A percentile compares a stretch with the other conserved stretches of the same genome.
phyloP scores from a whole-genome alignment of 2,797 vertebrate species.

The Tokudaia muenninki region DNA sequence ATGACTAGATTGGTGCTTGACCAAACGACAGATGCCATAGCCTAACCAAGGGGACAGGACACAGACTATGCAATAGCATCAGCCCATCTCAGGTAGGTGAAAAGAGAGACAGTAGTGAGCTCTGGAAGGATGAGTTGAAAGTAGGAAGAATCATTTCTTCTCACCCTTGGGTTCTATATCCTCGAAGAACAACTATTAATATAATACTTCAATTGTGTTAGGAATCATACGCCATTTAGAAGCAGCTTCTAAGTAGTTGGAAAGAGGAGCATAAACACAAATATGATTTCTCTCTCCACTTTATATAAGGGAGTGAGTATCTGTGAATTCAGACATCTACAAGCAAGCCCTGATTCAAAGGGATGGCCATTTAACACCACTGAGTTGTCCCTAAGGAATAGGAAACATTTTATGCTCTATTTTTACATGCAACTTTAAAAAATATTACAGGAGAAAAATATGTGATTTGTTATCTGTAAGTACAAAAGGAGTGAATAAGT shows the following conservation, averaged over 20 bases:
- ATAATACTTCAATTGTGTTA: not conserved
- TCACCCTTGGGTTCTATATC: not conserved
- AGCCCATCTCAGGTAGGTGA: not conserved
- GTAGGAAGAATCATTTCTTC: not conserved
- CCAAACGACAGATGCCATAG: not conserved
- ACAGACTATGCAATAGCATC: not conserved
- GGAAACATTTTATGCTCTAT: not conserved
- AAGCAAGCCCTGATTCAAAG: not conserved
- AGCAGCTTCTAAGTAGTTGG: not conserved
- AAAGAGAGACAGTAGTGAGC: not conserved
- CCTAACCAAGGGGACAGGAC: not conserved
- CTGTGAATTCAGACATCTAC: not conserved
- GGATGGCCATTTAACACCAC: not conserved
- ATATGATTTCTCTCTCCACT: no score
- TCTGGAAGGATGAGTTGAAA: not conserved
- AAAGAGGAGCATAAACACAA: not conserved
- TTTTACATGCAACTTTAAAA: not conserved
- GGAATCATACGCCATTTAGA: not conserved
- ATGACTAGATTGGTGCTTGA: not conserved
- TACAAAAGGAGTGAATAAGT: not conserved
- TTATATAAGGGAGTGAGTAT: not conserved
- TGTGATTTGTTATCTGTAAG: not conserved
- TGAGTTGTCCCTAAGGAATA: not conserved
- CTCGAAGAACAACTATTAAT: not conserved
- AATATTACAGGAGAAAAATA: not conserved